phyloP scores from a whole-genome alignment of 2,113 vertebrate species.

The Amazona guildingii region DNA sequence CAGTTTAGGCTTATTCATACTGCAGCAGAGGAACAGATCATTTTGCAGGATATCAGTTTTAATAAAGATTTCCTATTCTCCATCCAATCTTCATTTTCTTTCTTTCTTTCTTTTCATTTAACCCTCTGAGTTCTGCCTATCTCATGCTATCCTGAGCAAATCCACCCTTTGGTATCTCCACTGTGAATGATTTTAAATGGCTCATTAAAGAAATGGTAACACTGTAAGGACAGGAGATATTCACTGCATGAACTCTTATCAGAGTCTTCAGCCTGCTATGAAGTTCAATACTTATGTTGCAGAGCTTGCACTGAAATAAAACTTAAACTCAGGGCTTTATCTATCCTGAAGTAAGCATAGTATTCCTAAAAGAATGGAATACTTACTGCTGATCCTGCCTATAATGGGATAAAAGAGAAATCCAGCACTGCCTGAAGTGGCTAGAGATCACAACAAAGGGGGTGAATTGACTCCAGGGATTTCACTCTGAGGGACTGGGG shows the following conservation, averaged over 20 bases:
- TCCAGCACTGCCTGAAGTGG: neutral
- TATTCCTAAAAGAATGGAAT: neutral
- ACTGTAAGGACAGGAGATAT: neutral
- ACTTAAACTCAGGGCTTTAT: neutral
- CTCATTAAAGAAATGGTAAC: neutral
- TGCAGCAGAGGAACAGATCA: neutral
- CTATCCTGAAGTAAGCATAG: neutral
- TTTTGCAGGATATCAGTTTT: neutral
- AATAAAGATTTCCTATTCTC: neutral
- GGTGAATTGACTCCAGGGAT: neutral
- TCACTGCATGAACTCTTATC: neutral
- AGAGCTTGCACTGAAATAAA: conserved; percentile 23
- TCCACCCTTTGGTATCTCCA: neutral
- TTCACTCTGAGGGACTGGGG: neutral
- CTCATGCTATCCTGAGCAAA: neutral
- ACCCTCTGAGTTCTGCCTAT: neutral
- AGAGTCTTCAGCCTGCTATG: neutral
- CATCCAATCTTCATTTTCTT: neutral
- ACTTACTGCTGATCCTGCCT: neutral
- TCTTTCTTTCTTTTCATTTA: neutral
- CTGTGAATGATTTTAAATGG: neutral
- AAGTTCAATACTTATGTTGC: neutral
- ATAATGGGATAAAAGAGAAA: conserved; percentile 22
- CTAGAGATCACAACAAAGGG: neutral
- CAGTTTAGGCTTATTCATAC: neutral